Base-by-base conservation (phyloP, 2,113 vertebrate species). In the Hystrix cristata region DNA sequence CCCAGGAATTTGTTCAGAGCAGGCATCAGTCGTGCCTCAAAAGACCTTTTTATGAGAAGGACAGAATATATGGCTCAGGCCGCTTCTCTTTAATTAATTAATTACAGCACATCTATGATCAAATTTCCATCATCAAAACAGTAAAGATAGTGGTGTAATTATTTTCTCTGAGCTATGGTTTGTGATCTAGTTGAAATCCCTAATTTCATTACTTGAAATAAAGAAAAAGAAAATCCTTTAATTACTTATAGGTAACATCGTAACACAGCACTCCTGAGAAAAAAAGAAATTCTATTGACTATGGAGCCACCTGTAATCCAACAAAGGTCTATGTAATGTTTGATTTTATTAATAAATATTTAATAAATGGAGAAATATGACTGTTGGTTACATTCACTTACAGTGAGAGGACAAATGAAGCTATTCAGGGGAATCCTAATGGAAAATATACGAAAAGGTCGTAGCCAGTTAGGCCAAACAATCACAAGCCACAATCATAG, bases 291-390 rank as follows among this genome's bases (percentile, higher is more conserved):
- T 78, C 46, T 94, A 13, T 83, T 87, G 64, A 78, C 80, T 69
- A 79, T 85, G 34, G 31, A 92, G 14, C 88, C 38, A 62, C 71
- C 59, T 89, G 1, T 23, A 71, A 74, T 62, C 16, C 38, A n/a
- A 90, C 53, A 64, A 89, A 25, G 29, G 13, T 65, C 10, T 69
- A 25, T 43, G 11, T 12, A 60, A 62, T 84, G 71, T 43, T 90
- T 90, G 19, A 38, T 83, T 74, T 94, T 89, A 83, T 11, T 67
- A 87, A 23, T 78, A 34, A 83, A 69, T 95, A 91, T 87, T 82
- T 96, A 29, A 87, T 60, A 88, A 90, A 67, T 72, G 91, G 46
- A 81, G 8, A 95, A 69, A 74, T 84, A 80, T 27, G 43, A 93
- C 74, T 87, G 72, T 53, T 81, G n/a, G 10, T 78, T 51, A 78